Evolutionary conservation across 2,797 vertebrate genomes (phyloP).

Genomic region (Cygnus olor): DNA sequence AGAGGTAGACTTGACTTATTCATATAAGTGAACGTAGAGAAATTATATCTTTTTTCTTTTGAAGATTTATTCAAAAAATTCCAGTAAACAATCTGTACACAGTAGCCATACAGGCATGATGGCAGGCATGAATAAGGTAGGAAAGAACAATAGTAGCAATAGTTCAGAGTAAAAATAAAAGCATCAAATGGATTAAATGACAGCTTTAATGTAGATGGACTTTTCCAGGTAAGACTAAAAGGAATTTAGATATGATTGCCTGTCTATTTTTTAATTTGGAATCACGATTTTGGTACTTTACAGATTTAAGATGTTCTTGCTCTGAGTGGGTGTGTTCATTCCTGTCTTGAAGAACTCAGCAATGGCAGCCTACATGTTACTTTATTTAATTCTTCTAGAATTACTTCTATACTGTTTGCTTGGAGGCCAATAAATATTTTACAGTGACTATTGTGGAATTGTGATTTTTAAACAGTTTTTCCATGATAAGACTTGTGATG

Average conservation of each 20-base stretch:
- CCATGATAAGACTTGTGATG: conserved; percentile 28
- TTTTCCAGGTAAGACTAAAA: conserved; percentile 42
- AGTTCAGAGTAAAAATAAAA: conserved; percentile 21
- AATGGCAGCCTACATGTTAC: conserved; percentile 71
- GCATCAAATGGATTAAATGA: background rate
- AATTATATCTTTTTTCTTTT: background rate
- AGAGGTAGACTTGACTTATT: background rate
- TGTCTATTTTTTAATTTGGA: conserved; percentile 37
- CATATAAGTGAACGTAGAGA: background rate
- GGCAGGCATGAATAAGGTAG: background rate
- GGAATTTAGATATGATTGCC: conserved; percentile 2
- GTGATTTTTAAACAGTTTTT: conserved; percentile 45
- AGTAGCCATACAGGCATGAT: background rate
- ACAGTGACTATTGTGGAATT: conserved; percentile 13
- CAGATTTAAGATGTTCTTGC: conserved; percentile 35
- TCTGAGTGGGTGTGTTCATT: conserved; percentile 63
- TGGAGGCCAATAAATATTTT: conserved; percentile 65
- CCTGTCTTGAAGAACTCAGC: conserved; percentile 65
- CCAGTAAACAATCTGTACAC: background rate
- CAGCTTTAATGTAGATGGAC: background rate
- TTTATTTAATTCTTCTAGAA: conserved; percentile 77
- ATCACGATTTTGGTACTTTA: conserved; percentile 61
- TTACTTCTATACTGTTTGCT: conserved; percentile 66
- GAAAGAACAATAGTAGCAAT: background rate
- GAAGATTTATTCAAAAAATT: background rate